A percentile compares a stretch with the other conserved stretches of the same genome.
Evolutionary conservation across 2,888 invertebrate species (phyloP).

Genomic region (Chesias legatella): DNA sequence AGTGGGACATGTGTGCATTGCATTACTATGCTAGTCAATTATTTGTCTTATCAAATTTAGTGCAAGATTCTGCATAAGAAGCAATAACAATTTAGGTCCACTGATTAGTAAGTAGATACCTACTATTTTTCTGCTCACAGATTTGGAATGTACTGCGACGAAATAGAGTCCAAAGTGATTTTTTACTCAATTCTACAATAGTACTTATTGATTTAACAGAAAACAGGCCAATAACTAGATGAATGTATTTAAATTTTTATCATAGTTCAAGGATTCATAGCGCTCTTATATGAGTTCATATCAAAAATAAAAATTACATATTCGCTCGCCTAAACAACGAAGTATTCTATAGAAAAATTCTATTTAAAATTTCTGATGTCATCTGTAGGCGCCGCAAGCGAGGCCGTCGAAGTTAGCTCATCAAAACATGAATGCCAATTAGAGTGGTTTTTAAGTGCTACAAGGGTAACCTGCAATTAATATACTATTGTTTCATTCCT

Average conservation of each 20-base stretch:
- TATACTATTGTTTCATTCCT: no score
- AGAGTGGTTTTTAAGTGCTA: conserved; percentile 26
- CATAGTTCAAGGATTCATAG: not conserved
- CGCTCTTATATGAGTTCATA: no score
- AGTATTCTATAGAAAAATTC: conserved; percentile 50
- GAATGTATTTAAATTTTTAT: not conserved
- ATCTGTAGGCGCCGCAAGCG: conserved; percentile 62
- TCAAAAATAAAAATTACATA: conserved; percentile 19
- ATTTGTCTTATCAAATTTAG: not conserved
- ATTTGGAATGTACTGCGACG: no score
- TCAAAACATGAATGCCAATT: conserved; percentile 40
- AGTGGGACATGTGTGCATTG: conserved; percentile 3
- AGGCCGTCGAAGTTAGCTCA: conserved; percentile 51
- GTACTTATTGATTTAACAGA: no score
- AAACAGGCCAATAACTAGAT: not conserved
- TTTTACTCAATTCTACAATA: no score
- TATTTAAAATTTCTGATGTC: conserved; percentile 77
- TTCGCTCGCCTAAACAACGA: conserved; percentile 38
- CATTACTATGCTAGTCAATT: not conserved
- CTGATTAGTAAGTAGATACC: no score
- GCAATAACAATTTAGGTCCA: not conserved
- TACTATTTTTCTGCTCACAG: no score
- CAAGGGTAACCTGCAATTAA: conserved; percentile 20
- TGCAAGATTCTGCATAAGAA: not conserved
- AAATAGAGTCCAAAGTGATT: no score